Evolutionary conservation across 2,888 invertebrate genomes (phyloP).

Genomic region (Tupiocoris notatus): DNA sequence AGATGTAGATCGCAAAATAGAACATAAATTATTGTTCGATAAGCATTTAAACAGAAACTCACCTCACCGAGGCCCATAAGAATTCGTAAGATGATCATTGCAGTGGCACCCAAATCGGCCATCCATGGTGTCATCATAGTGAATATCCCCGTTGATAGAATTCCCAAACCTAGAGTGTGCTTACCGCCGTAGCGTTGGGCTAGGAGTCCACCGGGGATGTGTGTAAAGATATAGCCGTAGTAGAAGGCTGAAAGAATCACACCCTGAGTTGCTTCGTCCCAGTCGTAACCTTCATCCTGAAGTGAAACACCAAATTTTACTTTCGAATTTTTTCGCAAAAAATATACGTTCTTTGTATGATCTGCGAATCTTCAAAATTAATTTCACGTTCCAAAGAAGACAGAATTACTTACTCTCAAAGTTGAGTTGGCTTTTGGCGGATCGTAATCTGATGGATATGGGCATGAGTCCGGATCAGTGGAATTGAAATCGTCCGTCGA

Average conservation of each 20-base stretch:
- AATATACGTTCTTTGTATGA: not conserved
- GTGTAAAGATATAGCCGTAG: conserved; percentile 57
- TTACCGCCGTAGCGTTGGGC: conserved; percentile 56
- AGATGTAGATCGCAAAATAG: no score
- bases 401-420: conserved; percentile 2
- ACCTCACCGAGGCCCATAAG: conserved; percentile 58
- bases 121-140: conserved; percentile 56
- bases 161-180: conserved; percentile 55
- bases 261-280: conserved; percentile 62
- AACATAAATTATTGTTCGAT: no score
- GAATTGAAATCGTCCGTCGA: conserved; percentile 17
- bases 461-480: conserved; percentile 11
- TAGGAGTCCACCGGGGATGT: conserved; percentile 56
- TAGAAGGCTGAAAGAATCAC: conserved; percentile 56
- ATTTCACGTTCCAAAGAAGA: not conserved
- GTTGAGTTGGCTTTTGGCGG: not conserved
- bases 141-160: conserved; percentile 55
- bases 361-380: no score
- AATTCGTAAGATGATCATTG: conserved; percentile 54
- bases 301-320: not conserved
- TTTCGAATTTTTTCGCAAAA: not conserved
- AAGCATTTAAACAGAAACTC: no score
- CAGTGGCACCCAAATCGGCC: conserved; percentile 53
- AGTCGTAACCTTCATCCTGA: conserved; percentile 61
- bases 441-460: conserved; percentile 15